Evolutionary conservation across 2,888 invertebrate species (phyloP).

Genomic region (Copidosoma aretas): DNA sequence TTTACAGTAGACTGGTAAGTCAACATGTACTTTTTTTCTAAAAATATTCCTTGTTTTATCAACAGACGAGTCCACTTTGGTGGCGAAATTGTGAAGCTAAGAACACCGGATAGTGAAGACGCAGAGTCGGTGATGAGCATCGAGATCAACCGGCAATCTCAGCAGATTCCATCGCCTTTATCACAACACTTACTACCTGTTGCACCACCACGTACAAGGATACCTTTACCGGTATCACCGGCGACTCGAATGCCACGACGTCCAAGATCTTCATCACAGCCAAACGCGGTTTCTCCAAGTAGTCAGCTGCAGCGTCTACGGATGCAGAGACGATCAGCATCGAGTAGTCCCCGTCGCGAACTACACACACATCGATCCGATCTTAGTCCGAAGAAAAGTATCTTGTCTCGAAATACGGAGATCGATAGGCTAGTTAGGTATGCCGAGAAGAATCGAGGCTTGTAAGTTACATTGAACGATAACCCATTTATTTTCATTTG

Average conservation of each 20-base stretch:
- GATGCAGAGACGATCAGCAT: constrained; percentile 46
- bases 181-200: constrained; percentile 39
- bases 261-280: constrained; percentile 46
- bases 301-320: constrained; percentile 40
- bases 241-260: constrained; percentile 58
- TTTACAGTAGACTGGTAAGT: too few relatives aligned
- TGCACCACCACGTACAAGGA: constrained; percentile 52
- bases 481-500: background rate
- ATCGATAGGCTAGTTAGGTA: too few relatives aligned
- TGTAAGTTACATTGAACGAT: too few relatives aligned
- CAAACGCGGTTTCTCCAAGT: constrained; percentile 30
- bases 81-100: constrained; percentile 84
- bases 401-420: constrained; percentile 40
- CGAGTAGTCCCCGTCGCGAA: constrained; percentile 51
- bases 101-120: constrained; percentile 85
- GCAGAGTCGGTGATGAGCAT: constrained; percentile 50
- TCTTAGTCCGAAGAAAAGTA: constrained; percentile 58
- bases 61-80: constrained; percentile 80
- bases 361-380: constrained; percentile 54
- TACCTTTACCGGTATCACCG: constrained; percentile 64
- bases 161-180: background rate
- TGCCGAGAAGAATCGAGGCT: too few relatives aligned
- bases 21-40: background rate
- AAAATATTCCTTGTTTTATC: background rate
- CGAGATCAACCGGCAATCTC: background rate